phyloP scores from a whole-genome alignment of 2,888 invertebrate genomes.

The Cacoxenus indagator region DNA sequence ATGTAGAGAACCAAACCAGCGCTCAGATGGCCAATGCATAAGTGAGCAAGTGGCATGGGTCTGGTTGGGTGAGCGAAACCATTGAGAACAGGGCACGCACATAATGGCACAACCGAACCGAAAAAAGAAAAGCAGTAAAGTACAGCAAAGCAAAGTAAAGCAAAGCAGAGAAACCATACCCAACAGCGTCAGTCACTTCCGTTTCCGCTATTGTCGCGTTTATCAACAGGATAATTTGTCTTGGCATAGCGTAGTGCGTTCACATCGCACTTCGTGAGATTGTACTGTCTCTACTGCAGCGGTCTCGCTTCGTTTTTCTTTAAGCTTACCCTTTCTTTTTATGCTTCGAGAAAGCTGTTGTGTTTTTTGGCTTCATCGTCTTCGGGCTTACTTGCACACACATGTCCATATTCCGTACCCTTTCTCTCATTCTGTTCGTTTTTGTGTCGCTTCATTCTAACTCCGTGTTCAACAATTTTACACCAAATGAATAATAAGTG shows the following conservation, averaged over 20 bases:
- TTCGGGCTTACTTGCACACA: too few species aligned
- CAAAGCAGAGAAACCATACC: neutral
- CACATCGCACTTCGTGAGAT: slow-evolving; percentile 19
- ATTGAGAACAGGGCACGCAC: neutral
- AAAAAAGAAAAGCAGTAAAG: slow-evolving; percentile 41
- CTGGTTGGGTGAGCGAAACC: too few species aligned
- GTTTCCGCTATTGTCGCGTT: slow-evolving; percentile 54
- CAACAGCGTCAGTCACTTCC: slow-evolving; percentile 1
- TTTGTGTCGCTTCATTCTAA: too few species aligned
- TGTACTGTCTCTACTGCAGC: neutral
- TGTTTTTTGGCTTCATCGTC: slow-evolving; percentile 10
- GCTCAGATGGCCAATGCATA: too few species aligned
- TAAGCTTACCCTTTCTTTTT: neutral
- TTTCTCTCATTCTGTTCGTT: too few species aligned
- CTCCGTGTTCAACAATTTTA: too few species aligned
- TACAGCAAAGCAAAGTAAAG: too few species aligned
- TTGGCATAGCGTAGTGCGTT: slow-evolving; percentile 48
- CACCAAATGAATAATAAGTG: too few species aligned
- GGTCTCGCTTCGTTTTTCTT: neutral
- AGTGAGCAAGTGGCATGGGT: too few species aligned
- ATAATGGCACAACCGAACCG: slow-evolving; percentile 2
- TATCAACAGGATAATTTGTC: slow-evolving; percentile 62
- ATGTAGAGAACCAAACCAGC: too few species aligned
- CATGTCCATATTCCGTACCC: too few species aligned
- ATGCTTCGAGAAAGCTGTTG: too few species aligned